Percentiles rank a stretch among this genome's conserved stretches.
Conservation (phyloP, 2,797 vertebrate species). For the Heterohyrax brucei region DNA sequence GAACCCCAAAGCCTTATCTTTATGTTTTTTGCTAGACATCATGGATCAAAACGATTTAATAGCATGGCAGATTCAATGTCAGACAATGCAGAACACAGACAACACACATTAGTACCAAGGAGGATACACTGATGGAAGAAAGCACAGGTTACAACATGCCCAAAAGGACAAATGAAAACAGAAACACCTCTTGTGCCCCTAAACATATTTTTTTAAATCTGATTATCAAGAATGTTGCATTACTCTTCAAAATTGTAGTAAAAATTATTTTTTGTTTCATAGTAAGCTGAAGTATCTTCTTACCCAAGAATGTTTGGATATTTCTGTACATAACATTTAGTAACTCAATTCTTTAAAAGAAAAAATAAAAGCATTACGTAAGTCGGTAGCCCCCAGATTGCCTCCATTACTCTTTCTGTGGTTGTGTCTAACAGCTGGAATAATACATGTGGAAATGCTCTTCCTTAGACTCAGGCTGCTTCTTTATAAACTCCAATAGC, state of each 20-base stretch:
- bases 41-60: not conserved
- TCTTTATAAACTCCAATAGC: constrained; percentile 49
- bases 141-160: not conserved
- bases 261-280: not conserved
- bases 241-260: not conserved
- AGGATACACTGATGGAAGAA: not conserved
- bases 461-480: not conserved
- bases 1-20: not conserved
- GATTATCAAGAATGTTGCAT: not conserved
- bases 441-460: constrained; percentile 17
- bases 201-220: not conserved
- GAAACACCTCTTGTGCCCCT: not conserved
- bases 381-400: not conserved
- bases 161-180: not conserved
- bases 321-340: constrained; percentile 18
- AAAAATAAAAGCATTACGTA: not conserved
- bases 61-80: not conserved
- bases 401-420: not conserved
- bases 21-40: not conserved
- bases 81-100: not conserved
- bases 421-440: constrained; percentile 6
- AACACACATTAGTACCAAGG: not conserved
- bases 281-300: constrained; percentile 19
- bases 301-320: not conserved
- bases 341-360: not conserved